Conservation (phyloP, 2,888 invertebrate genomes). For the Tenthredo distinguenda region DNA sequence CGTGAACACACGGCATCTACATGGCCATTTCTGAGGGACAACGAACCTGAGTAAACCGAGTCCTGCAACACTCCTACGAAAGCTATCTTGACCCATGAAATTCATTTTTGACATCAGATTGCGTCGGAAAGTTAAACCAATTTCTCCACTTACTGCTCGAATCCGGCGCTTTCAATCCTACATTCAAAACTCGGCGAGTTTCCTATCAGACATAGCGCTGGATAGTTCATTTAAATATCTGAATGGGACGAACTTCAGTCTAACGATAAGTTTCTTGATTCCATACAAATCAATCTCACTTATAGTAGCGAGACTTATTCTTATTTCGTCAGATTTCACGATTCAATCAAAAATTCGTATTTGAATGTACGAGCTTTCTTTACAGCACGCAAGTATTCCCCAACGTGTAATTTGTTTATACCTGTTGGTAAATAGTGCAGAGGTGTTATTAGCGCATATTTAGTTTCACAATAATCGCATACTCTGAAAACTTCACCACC, state of each 20-base stretch:
- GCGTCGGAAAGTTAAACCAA: background rate
- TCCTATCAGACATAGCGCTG: background rate
- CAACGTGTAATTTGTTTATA: background rate
- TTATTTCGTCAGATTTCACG: background rate
- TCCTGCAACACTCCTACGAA: background rate
- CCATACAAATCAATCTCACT: background rate
- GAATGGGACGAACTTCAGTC: background rate
- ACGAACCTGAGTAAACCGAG: conserved; percentile 7
- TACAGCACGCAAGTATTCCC: background rate
- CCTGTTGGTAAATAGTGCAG: background rate
- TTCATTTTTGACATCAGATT: background rate
- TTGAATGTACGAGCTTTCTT: background rate
- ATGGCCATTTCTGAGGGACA: background rate
- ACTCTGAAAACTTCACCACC: background rate
- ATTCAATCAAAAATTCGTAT: background rate
- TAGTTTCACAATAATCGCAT: background rate
- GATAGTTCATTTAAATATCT: background rate
- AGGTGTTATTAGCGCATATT: background rate
- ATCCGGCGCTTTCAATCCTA: background rate
- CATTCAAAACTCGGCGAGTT: background rate
- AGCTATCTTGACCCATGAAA: conserved; percentile 5
- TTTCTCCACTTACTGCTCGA: background rate
- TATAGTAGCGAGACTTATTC: background rate
- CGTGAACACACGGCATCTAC: background rate
- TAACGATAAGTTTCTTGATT: background rate